These are phyloP conservation scores for Apostichopus leukothele DNA, from an alignment of 53 echinoderm and acorn worm genomes.

Conservation along the genomic window DNA sequence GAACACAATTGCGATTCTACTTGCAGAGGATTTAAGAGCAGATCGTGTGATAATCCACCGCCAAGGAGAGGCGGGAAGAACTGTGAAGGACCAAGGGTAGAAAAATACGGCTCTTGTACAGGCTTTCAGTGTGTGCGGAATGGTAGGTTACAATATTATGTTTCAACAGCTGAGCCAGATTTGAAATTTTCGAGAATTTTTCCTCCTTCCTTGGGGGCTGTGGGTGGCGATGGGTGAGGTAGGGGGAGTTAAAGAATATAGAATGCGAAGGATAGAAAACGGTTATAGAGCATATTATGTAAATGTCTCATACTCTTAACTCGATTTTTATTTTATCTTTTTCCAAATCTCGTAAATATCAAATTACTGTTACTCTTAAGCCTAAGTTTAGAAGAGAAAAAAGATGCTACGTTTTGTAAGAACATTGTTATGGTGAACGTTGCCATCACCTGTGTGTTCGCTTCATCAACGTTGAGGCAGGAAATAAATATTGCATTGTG, in stretches of 20 bases:
- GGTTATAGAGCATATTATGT: too few relatives aligned
- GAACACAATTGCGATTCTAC: constrained; percentile 61
- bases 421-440: too few relatives aligned
- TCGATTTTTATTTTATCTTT: too few relatives aligned
- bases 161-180: background rate
- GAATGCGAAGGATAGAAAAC: too few relatives aligned
- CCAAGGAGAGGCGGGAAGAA: constrained; percentile 72
- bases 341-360: too few relatives aligned
- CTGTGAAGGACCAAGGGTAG: constrained; percentile 56
- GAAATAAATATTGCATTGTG: too few relatives aligned
- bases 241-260: background rate
- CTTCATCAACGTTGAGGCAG: too few relatives aligned
- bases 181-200: background rate
- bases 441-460: too few relatives aligned
- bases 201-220: background rate
- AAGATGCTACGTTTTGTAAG: too few relatives aligned
- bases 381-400: too few relatives aligned
- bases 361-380: too few relatives aligned
- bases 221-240: background rate
- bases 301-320: too few relatives aligned
- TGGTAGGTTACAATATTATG: constrained; percentile 49
- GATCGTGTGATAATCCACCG: constrained; percentile 65
- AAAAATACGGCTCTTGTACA: constrained; percentile 67
- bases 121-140: constrained; percentile 75
- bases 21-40: constrained; percentile 64